A percentile compares a stretch with the other conserved stretches of the same genome.
Evolutionary conservation across 92 coral and sea anemone species (phyloP).

Genomic region (Phenganax stokvisi): DNA sequence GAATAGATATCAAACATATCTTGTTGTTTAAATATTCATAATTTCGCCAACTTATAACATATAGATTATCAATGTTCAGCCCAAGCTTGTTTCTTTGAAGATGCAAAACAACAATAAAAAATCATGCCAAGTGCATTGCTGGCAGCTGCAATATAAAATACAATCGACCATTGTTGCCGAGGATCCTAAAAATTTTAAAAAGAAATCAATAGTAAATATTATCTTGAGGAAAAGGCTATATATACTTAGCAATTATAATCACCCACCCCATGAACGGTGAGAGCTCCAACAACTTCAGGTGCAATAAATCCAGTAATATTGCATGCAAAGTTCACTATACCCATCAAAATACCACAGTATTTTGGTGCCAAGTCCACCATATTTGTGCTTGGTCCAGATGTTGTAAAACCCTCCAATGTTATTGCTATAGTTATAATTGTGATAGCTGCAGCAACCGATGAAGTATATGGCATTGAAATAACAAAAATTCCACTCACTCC

Average conservation of each 20-base stretch:
- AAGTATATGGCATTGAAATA: slow-evolving; percentile 51
- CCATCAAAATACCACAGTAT: slow-evolving; percentile 70
- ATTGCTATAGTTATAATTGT: slow-evolving; percentile 55
- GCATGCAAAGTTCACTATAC: slow-evolving; percentile 58
- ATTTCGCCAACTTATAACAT: neutral
- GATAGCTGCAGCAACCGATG: slow-evolving; percentile 49
- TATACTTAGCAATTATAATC: neutral
- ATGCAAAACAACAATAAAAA: slow-evolving; percentile 52
- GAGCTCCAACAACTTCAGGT: slow-evolving; percentile 59
- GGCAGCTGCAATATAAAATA: slow-evolving; percentile 57
- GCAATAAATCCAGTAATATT: slow-evolving; percentile 61
- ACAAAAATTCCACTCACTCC: slow-evolving; percentile 51
- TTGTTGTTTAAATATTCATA: neutral
- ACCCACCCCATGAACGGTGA: slow-evolving; percentile 64
- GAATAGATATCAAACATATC: neutral
- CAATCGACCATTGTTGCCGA: slow-evolving; percentile 48
- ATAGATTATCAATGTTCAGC: slow-evolving; percentile 49
- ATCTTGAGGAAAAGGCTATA: neutral
- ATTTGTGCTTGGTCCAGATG: slow-evolving; percentile 52
- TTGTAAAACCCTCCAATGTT: slow-evolving; percentile 44
- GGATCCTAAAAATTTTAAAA: slow-evolving; percentile 8
- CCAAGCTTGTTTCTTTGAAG: slow-evolving; percentile 57
- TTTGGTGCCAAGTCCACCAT: slow-evolving; percentile 62
- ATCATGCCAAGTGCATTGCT: slow-evolving; percentile 49
- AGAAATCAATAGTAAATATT: neutral